phyloP scores from a whole-genome alignment of 2,888 invertebrate genomes.

The Scaptomyza parva region DNA sequence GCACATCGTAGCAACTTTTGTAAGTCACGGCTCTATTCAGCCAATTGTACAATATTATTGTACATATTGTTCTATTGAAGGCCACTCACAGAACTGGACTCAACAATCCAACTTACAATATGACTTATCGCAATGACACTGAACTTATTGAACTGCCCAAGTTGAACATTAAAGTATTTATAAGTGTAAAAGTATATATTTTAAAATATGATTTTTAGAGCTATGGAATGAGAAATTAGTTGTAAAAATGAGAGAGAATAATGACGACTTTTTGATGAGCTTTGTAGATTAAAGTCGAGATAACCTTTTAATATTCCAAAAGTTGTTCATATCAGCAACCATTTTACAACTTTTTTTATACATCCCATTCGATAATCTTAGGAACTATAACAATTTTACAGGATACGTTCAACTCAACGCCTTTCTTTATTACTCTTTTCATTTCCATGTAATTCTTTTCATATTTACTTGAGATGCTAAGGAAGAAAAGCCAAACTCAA shows the following conservation, averaged over 20 bases:
- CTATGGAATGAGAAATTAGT: neutral
- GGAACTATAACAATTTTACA: neutral
- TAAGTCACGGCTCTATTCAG: constrained; percentile 47
- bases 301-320: too few relatives aligned
- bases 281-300: neutral
- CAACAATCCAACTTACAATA: constrained; percentile 10
- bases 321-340: too few relatives aligned
- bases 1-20: constrained; percentile 32
- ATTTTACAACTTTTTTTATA: too few relatives aligned
- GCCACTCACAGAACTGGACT: constrained; percentile 17
- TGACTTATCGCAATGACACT: constrained; percentile 55
- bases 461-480: constrained; percentile 1
- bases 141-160: constrained; percentile 55
- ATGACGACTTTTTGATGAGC: neutral
- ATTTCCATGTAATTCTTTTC: constrained; percentile 4
- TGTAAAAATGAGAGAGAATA: neutral
- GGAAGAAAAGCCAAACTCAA: constrained; percentile 9
- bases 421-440: neutral
- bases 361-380: neutral
- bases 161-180: constrained; percentile 2
- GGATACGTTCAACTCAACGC: constrained; percentile 11
- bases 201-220: neutral
- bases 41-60: constrained; percentile 22
- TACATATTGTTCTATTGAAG: constrained; percentile 60
- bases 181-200: neutral